phyloP scores from a whole-genome alignment of 2,113 vertebrate species.

The Plestiodon gilberti region DNA sequence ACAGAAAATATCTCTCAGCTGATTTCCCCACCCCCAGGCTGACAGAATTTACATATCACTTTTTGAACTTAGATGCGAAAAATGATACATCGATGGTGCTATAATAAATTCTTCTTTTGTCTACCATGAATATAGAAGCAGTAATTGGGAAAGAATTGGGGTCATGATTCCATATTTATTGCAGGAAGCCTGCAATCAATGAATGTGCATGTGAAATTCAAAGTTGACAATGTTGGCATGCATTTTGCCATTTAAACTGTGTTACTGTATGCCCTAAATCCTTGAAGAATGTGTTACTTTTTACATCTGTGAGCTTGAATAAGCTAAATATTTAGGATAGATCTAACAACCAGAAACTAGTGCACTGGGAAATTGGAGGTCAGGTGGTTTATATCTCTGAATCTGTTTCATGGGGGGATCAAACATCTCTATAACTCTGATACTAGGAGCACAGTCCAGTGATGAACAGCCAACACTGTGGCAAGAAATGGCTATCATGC shows the following conservation, averaged over 20 bases:
- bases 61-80: neutral
- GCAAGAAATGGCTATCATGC: neutral
- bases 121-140: neutral
- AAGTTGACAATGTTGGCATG: neutral
- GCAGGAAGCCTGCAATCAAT: neutral
- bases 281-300: neutral
- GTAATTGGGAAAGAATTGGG: neutral
- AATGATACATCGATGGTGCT: neutral
- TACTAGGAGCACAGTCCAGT: neutral
- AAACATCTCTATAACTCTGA: neutral
- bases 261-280: no score
- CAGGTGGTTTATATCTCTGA: neutral
- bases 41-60: neutral
- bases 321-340: neutral
- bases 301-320: neutral
- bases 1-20: neutral
- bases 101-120: neutral
- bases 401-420: conserved; percentile 1
- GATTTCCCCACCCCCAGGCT: neutral
- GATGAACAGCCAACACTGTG: neutral
- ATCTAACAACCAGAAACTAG: conserved; percentile 1
- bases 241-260: neutral
- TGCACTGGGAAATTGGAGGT: conserved; percentile 2
- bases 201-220: neutral
- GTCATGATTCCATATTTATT: neutral